Percentiles rank a stretch among this genome's conserved stretches.
These are phyloP conservation scores for Campylorhamphus procurvoides DNA, from an alignment of 2,113 vertebrate species.

Conservation along the genomic window DNA sequence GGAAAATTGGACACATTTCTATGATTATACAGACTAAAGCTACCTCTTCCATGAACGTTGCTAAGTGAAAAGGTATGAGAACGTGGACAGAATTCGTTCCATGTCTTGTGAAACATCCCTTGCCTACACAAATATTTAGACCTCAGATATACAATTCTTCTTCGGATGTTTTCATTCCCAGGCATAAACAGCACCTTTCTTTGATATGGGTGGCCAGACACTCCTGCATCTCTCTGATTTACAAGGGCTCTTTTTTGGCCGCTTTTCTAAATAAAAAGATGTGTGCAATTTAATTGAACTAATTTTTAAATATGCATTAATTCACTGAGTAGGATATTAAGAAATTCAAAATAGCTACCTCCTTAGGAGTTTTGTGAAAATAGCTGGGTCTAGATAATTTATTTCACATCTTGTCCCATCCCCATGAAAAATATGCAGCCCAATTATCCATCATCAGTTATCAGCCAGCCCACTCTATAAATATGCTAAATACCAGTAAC, in stretches of 20 bases:
- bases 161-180: neutral
- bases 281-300: neutral
- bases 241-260: neutral
- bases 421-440: neutral
- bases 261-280: neutral
- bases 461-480: neutral
- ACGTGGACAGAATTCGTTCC: rapidly evolving
- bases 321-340: neutral
- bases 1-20: neutral
- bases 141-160: neutral
- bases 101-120: neutral
- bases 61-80: neutral
- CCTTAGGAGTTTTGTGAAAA: neutral
- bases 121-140: neutral
- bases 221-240: neutral
- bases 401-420: neutral
- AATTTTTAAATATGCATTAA: neutral
- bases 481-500: neutral
- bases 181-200: neutral
- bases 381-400: neutral
- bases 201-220: neutral
- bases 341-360: neutral
- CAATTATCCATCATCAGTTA: neutral
- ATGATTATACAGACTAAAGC: neutral
- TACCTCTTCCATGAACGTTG: neutral